A percentile compares a stretch with the other conserved stretches of the same genome.
Evolutionary conservation across 2,113 vertebrate genomes (phyloP).

Genomic region (Psilopogon haemacephalus): DNA sequence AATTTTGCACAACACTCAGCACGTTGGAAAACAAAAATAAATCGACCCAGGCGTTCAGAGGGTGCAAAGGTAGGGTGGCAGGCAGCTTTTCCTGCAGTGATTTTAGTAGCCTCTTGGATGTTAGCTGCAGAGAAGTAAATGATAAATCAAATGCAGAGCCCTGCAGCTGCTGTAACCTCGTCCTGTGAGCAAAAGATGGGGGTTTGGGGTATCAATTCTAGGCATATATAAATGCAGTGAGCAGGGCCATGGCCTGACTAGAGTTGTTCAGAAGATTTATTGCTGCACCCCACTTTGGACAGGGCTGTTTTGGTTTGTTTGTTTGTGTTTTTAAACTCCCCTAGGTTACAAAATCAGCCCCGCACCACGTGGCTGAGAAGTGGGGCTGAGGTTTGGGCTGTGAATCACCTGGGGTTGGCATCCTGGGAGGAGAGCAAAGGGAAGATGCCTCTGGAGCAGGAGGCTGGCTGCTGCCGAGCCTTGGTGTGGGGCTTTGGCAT

Average conservation of each 20-base stretch:
- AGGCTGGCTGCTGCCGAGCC: not conserved
- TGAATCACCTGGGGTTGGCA: not conserved
- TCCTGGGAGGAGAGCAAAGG: not conserved
- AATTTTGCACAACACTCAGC: rapidly evolving
- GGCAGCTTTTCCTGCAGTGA: rapidly evolving
- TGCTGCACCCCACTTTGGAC: not conserved
- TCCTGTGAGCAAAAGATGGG: rapidly evolving
- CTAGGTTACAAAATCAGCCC: not conserved
- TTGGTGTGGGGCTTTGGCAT: not conserved
- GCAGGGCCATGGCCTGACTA: rapidly evolving
- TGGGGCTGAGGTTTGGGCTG: not conserved
- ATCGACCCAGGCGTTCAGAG: not conserved
- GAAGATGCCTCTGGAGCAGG: not conserved
- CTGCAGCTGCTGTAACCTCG: rapidly evolving
- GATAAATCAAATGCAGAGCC: rapidly evolving
- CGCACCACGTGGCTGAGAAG: not conserved
- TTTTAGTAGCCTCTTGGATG: rapidly evolving
- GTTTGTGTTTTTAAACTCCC: not conserved
- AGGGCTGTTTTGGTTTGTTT: not conserved
- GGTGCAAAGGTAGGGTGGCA: not conserved
- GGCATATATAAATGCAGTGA: rapidly evolving
- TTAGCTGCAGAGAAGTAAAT: not conserved
- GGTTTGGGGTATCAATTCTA: rapidly evolving
- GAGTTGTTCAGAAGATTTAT: not conserved
- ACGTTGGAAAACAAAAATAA: not conserved